Evolutionary conservation across 1,140 invertebrate species (phyloP).

Genomic region (Neodiprion fabricii): DNA sequence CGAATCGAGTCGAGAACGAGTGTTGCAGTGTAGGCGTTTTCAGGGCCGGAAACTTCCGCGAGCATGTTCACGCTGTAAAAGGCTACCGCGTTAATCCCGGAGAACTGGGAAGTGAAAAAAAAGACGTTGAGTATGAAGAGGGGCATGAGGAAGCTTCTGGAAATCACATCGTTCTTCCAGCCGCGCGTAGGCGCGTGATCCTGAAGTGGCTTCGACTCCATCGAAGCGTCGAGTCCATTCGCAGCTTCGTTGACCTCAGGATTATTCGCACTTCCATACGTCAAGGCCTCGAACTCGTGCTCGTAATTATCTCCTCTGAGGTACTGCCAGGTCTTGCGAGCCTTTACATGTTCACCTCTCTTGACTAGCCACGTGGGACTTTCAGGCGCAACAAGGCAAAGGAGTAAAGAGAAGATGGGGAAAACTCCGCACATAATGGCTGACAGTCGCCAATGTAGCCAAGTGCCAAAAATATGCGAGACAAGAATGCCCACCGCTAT

Average conservation of each 20-base stretch:
- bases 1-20: conserved; percentile 74
- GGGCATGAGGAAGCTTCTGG: conserved; percentile 62
- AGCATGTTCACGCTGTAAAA: conserved; percentile 76
- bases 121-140: conserved; percentile 67
- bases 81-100: conserved; percentile 72
- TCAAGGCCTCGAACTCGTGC: conserved; percentile 31
- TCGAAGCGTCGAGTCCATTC: conserved; percentile 21
- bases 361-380: conserved; percentile 74
- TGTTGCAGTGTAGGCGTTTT: conserved; percentile 67
- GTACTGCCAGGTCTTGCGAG: conserved; percentile 56
- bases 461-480: conserved; percentile 67
- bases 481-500: conserved; percentile 65
- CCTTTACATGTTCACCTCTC: conserved; percentile 61
- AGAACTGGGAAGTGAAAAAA: conserved; percentile 69
- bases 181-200: conserved; percentile 46
- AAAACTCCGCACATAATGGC: conserved; percentile 62
- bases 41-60: conserved; percentile 60
- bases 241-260: conserved; percentile 17
- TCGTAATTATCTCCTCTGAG: conserved; percentile 27
- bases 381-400: conserved; percentile 68
- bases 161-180: conserved; percentile 18
- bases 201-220: conserved; percentile 34
- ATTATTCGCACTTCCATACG: conserved; percentile 2
- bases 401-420: conserved; percentile 58
- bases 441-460: conserved; percentile 65